Evolutionary conservation across 2,797 vertebrate species (phyloP).

Genomic region (Rhabdophis nuchalis): DNA sequence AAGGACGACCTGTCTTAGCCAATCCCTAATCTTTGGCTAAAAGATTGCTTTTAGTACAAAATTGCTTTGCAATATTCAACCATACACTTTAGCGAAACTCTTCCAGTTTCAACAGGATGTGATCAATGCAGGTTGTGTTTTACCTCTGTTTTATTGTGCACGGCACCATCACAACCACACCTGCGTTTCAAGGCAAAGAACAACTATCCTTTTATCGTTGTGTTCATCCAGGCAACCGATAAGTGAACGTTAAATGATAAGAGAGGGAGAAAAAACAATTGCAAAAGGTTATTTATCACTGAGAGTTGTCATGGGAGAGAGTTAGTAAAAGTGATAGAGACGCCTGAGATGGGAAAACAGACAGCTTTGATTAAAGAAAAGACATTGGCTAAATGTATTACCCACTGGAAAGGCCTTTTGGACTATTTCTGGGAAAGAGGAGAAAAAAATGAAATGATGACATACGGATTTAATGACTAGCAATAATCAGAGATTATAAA

Average conservation of each 20-base stretch:
- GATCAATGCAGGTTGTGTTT: neutral
- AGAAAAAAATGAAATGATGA: neutral
- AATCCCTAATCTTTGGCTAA: neutral
- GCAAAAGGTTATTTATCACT: neutral
- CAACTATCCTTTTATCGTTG: neutral
- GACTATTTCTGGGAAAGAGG: neutral
- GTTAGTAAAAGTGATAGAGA: neutral
- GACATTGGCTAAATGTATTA: neutral
- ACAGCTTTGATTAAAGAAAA: neutral
- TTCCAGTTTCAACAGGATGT: neutral
- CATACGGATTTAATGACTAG: neutral
- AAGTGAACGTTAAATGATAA: neutral
- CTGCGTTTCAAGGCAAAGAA: neutral
- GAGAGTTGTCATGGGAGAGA: neutral
- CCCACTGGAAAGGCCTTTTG: neutral
- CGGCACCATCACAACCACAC: neutral
- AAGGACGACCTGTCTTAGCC: neutral
- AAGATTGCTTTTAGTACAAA: fast-evolving
- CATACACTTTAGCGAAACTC: neutral
- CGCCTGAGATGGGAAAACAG: neutral
- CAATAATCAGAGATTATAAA: neutral
- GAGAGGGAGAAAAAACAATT: neutral
- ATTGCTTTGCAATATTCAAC: neutral
- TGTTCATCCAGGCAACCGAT: neutral
- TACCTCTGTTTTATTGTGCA: neutral